Evolutionary conservation across 2,113 vertebrate species (phyloP), one percentile per base, ranked within the genome.

Genomic region (Ardeotis arabs): DNA sequence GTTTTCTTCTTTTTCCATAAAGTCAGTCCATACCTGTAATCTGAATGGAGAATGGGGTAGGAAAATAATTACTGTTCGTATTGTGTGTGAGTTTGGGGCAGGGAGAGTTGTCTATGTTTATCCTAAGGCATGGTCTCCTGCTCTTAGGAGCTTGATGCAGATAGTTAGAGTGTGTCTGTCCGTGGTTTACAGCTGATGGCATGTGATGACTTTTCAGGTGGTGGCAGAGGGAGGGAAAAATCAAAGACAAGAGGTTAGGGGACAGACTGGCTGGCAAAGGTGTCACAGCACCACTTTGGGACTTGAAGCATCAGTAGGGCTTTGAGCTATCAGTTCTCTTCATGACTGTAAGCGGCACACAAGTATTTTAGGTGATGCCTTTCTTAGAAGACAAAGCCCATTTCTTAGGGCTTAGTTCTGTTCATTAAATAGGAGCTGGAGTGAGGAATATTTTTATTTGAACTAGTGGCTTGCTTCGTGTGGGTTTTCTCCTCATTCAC

Each of bases 61-160:
- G 31, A 80, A 70, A 68, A 35, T 6, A 47, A 63, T 41, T 41
- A 6, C 25, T 83, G 0, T 66, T 66, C 6, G 4, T 53, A 27
- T 8, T 28, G 7, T 39, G 5, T 33, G 39, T 53, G 37, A 2
- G 67, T 84, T 67, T 31, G 47, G 45, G 50, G 27, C 5, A 2
- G 14, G 15, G 29, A 18, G n/a, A 35, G 10, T 64, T 1, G 0
- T 63, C 33, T 56, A 72, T 28, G 23, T 82, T 90, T 82, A 72
- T 49, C 16, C 39, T 59, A 64, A 84, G 55, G 31, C 39, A 17
- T 47, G 2, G 7, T 47, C 33, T 87, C 12, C 23, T 69, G 39
- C n/a, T 56, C 13, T 28, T 64, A 13, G 0, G 75, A 76, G 53
- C 31, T 41, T 41, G 64, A 18, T 74, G 9, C 0, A 0, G 12